Conservation (phyloP, 2,888 invertebrate species). For the Nezara viridula region DNA sequence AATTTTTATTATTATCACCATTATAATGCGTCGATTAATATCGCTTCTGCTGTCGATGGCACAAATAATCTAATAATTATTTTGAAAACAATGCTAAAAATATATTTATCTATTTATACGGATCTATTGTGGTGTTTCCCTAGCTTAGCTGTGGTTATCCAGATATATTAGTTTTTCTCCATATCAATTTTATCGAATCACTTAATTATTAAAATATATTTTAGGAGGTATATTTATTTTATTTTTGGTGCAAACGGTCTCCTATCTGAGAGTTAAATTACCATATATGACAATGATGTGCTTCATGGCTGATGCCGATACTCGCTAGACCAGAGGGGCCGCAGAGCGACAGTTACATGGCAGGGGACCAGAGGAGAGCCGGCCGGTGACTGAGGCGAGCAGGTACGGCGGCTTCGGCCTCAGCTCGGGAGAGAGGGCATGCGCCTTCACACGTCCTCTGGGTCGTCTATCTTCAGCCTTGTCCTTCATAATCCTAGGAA, state of each 20-base stretch:
- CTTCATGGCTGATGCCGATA: background rate
- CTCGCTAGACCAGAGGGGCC: background rate
- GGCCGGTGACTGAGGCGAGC: slow-evolving; percentile 40
- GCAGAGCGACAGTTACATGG: background rate
- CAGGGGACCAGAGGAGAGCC: background rate
- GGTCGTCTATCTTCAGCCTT: background rate
- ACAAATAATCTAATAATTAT: too few relatives aligned
- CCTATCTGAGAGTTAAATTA: background rate
- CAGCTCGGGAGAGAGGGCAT: background rate
- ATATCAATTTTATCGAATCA: too few relatives aligned
- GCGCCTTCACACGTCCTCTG: background rate
- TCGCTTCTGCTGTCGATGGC: too few relatives aligned
- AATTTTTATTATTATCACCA: too few relatives aligned
- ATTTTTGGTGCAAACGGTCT: background rate
- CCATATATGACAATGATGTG: slow-evolving; percentile 14
- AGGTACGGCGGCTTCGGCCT: background rate
- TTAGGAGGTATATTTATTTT: background rate
- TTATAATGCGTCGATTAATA: too few relatives aligned
- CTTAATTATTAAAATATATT: too few relatives aligned
- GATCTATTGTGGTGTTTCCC: too few relatives aligned
- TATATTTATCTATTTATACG: too few relatives aligned
- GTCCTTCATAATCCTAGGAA: background rate
- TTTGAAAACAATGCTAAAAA: too few relatives aligned
- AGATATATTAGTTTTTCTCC: too few relatives aligned
- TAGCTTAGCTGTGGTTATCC: too few relatives aligned